Evolutionary conservation across 2,113 vertebrate genomes (phyloP).

Genomic region (Oryzias woworae): DNA sequence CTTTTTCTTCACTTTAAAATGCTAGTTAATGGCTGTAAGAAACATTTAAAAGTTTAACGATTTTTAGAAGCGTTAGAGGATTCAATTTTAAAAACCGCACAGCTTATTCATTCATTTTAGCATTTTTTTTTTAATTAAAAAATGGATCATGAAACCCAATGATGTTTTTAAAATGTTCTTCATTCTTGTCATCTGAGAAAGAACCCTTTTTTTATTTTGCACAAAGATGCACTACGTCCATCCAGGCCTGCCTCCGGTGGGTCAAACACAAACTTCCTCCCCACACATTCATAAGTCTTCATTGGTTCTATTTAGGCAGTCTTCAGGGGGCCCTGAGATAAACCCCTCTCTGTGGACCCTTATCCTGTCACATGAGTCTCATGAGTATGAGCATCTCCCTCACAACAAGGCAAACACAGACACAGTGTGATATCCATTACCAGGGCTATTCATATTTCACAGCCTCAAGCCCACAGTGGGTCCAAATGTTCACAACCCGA

Average conservation of each 20-base stretch:
- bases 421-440: constrained; percentile 55
- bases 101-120: too few relatives aligned
- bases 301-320: constrained; percentile 39
- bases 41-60: too few relatives aligned
- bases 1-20: too few relatives aligned
- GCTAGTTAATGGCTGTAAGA: too few relatives aligned
- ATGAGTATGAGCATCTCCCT: constrained; percentile 36
- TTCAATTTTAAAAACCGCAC: too few relatives aligned
- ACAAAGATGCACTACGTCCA: constrained; percentile 22
- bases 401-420: constrained; percentile 51
- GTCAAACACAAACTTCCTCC: constrained; percentile 32
- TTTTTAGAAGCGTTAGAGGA: too few relatives aligned
- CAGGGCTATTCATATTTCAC: constrained; percentile 48
- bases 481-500: constrained; percentile 52
- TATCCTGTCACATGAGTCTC: constrained; percentile 67
- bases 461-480: constrained; percentile 21
- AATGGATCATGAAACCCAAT: neutral
- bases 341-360: constrained; percentile 54
- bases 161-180: neutral
- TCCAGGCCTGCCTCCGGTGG: constrained; percentile 5
- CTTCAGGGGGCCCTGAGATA: constrained; percentile 49
- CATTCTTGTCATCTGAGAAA: neutral
- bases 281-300: constrained; percentile 44
- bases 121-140: too few relatives aligned
- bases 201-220: neutral